Evolutionary conservation across 2,797 vertebrate species (phyloP), one percentile per base, ranked within the genome.

Genomic region (Cryptoblepharus egeriae): DNA sequence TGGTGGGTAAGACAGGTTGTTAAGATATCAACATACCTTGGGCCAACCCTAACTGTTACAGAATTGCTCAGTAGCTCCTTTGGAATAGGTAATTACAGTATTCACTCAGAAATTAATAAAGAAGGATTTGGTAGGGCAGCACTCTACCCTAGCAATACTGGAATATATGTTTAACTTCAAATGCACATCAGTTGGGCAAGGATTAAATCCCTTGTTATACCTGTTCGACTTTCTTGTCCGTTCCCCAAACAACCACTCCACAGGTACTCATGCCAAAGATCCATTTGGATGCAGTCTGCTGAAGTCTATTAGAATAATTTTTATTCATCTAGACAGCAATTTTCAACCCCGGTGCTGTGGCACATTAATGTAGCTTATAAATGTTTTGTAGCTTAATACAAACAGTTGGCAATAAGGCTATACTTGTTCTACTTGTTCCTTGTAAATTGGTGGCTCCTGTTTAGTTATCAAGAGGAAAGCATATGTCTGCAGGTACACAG

Each of bases 381-480:
- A 39, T 32, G 42, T 64, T 77, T 63, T 71, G 68, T 28, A 82
- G 69, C 58, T 35, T 13, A 63, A 70, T 61, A 64, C 55, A 64
- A 67, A 57, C 32, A 72, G 35, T 55, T 71, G 26, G 63, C 58
- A 30, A 13, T 83, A 64, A 64, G 55, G 5, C 37, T 24, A 22
- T 57, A 69, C 70, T 75, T 79, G 79, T 73, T 78, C 28, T 78
- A 61, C 52, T n/a, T 73, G n/a, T 68, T 72, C 49, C 45, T 22
- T 72, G 68, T 63, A 73, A 74, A 69, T 67, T 58, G 60, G 24
- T 55, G 28, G 18, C 64, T 71, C 26, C 79, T 70, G 63, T 70
- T 52, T 80, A 72, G 39, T 71, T 77, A 65, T 69, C n/a, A 82
- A 73, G 61, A 60, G 73, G 58, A 81, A 68, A 74, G 20, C 71